Conservation (phyloP, 2,888 invertebrate species). For the Cheilosia variabilis region DNA sequence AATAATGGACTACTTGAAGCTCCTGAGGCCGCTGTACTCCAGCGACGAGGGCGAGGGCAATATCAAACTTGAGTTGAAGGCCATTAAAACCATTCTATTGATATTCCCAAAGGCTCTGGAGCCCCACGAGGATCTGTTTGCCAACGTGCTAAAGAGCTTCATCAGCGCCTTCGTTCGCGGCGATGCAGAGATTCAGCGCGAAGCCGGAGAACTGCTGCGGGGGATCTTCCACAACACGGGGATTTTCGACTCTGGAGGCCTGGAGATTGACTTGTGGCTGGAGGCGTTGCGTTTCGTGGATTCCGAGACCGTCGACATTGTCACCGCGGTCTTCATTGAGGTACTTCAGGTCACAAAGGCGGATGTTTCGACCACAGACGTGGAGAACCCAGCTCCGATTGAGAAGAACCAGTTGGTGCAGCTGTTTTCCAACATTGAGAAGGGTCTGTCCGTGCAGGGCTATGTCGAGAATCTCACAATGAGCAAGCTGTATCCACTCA, state of each 20-base stretch:
- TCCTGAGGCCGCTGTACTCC: slow-evolving; percentile 81
- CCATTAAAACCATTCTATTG: slow-evolving; percentile 81
- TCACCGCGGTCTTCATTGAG: slow-evolving; percentile 79
- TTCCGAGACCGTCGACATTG: slow-evolving; percentile 78
- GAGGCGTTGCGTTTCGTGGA: slow-evolving; percentile 82
- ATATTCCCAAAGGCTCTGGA: slow-evolving; percentile 85
- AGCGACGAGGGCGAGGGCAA: slow-evolving; percentile 73
- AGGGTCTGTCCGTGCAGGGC: slow-evolving; percentile 81
- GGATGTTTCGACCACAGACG: slow-evolving; percentile 72
- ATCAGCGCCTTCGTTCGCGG: slow-evolving; percentile 84
- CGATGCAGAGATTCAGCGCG: slow-evolving; percentile 82
- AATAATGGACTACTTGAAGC: slow-evolving; percentile 81
- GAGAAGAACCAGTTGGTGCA: slow-evolving; percentile 77
- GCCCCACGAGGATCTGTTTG: slow-evolving; percentile 85
- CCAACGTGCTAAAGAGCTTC: slow-evolving; percentile 85
- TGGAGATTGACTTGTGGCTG: slow-evolving; percentile 88
- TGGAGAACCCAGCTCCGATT: neutral
- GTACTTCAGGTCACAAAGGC: slow-evolving; percentile 78
- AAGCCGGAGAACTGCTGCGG: slow-evolving; percentile 85
- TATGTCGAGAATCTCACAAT: slow-evolving; percentile 81
- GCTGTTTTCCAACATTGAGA: slow-evolving; percentile 83
- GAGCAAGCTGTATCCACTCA: slow-evolving; percentile 81
- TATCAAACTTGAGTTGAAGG: slow-evolving; percentile 81
- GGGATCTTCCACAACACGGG: slow-evolving; percentile 86
- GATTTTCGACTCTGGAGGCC: slow-evolving; percentile 86